Base-by-base conservation (phyloP, 2,888 invertebrate genomes). In the Ypsolopha scabrella region DNA sequence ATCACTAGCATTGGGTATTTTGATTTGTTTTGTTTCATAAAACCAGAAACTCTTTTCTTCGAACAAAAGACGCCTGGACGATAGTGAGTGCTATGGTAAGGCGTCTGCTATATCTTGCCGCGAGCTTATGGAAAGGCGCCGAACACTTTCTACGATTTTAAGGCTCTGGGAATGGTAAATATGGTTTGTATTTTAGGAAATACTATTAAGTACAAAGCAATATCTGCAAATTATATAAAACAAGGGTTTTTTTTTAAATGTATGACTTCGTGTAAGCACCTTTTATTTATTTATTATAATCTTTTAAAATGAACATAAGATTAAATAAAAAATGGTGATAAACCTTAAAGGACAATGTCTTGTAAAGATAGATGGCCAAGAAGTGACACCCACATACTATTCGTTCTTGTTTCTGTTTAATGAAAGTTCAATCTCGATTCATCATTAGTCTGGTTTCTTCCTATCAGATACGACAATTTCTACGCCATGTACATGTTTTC, bases 381-480 rank as follows among this genome's bases (percentile, higher is more conserved):
- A 2, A 39, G n/a, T 9, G 39, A 45, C 24, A 14, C 10, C 45
- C 2, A n/a, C 33, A 45, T 45, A 8, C n/a, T 41, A 41, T 41
- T 39, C 11, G 39, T 39, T 39, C 11, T 6, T 43, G 47, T 47
- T 36, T 47, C 35, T 11, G 35, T 10, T 47, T 36, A 36, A 43
- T 13, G 43, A 10, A 43, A n/a, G 36, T n/a, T 37, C 47, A 37
- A 69, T 72, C 65, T 70, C 77, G 73, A 78, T 76, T 70, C 74
- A 77, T 78, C 76, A 78, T 71, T 68, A 46, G 43, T 8, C 4
- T 24, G 24, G 24, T 24, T 24, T 2, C 24, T 24, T 24, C 24
- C 24, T 24, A 24, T 24, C 24, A 24, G 4, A 4, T 24, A 24
- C 24, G 24, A 24, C 24, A 24, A 24, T 2, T 2, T 24, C 24